These are phyloP conservation scores for Timandra comae DNA, from an alignment of 2,888 invertebrate species.

Conservation along the genomic window DNA sequence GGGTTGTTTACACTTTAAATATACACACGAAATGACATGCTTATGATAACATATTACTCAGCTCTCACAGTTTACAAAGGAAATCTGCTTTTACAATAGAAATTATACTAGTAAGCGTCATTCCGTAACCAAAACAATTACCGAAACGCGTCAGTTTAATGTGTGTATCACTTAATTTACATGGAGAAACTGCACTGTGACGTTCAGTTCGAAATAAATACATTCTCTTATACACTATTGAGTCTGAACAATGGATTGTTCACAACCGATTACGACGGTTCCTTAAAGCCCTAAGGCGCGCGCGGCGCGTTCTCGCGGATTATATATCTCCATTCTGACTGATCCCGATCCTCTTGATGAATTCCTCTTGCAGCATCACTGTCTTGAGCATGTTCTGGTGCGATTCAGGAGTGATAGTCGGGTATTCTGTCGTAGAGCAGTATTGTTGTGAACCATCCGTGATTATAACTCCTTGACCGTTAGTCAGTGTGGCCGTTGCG, in stretches of 20 bases:
- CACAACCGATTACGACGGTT: slow-evolving; percentile 74
- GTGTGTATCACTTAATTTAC: slow-evolving; percentile 45
- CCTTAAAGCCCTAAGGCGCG: slow-evolving; percentile 70
- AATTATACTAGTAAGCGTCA: slow-evolving; percentile 61
- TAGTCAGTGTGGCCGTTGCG: slow-evolving; percentile 77
- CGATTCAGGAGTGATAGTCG: slow-evolving; percentile 53
- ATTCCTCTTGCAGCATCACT: slow-evolving; percentile 73
- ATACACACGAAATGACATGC: too few relatives aligned
- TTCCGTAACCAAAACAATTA: slow-evolving; percentile 47
- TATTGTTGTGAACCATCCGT: slow-evolving; percentile 63
- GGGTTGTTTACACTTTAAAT: slow-evolving; percentile 19
- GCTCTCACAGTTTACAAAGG: neutral
- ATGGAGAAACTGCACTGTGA: slow-evolving; percentile 53
- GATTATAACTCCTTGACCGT: slow-evolving; percentile 63
- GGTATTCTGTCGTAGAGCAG: slow-evolving; percentile 58
- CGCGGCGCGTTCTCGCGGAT: slow-evolving; percentile 69
- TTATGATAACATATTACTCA: too few relatives aligned
- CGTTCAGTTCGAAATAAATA: slow-evolving; percentile 67
- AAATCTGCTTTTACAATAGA: slow-evolving; percentile 23
- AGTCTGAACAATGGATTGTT: slow-evolving; percentile 68
- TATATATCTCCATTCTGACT: slow-evolving; percentile 75
- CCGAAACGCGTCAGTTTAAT: slow-evolving; percentile 39
- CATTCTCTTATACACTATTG: slow-evolving; percentile 68
- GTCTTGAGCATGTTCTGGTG: slow-evolving; percentile 71
- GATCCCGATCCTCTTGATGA: slow-evolving; percentile 72